Percentiles rank a stretch among this genome's conserved stretches.
These are phyloP conservation scores for Zeuzera pyrina DNA, from an alignment of 2,888 invertebrate genomes.

Conservation along the genomic window DNA sequence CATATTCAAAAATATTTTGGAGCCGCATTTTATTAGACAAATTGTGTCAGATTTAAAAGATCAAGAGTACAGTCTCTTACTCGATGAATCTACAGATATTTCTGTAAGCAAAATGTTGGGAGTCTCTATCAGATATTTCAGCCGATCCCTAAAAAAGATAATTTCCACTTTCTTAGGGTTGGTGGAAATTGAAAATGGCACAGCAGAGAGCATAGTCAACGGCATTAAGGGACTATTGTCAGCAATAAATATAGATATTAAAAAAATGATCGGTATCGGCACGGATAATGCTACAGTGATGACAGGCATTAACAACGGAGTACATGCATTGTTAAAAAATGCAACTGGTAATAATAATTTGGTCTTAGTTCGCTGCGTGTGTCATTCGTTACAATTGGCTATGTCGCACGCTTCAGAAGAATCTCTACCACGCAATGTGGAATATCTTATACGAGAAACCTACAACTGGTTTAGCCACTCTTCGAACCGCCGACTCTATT, in stretches of 20 bases:
- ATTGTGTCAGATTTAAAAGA: neutral
- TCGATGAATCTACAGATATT: slow-evolving; percentile 1
- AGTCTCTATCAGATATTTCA: neutral
- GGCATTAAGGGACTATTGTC: neutral
- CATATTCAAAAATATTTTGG: no score
- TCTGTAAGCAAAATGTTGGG: neutral
- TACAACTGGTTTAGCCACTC: slow-evolving; percentile 23
- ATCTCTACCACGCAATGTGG: slow-evolving; percentile 20
- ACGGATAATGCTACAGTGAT: slow-evolving; percentile 25
- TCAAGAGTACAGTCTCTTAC: neutral
- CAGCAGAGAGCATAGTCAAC: neutral
- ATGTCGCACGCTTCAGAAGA: slow-evolving; percentile 19
- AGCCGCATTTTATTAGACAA: neutral
- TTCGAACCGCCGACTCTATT: slow-evolving; percentile 12
- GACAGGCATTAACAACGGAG: slow-evolving; percentile 21
- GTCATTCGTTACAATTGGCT: slow-evolving; percentile 21
- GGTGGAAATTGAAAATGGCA: neutral
- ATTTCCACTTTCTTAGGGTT: neutral
- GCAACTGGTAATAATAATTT: slow-evolving; percentile 6
- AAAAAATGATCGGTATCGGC: slow-evolving; percentile 13
- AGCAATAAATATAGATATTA: neutral
- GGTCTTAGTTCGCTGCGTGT: slow-evolving; percentile 10
- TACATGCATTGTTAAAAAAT: slow-evolving; percentile 16
- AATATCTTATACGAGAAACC: slow-evolving; percentile 21
- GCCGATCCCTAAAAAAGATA: neutral